Base-by-base conservation (phyloP, 2,888 invertebrate species). In the Trichogramma dendrolimi region DNA sequence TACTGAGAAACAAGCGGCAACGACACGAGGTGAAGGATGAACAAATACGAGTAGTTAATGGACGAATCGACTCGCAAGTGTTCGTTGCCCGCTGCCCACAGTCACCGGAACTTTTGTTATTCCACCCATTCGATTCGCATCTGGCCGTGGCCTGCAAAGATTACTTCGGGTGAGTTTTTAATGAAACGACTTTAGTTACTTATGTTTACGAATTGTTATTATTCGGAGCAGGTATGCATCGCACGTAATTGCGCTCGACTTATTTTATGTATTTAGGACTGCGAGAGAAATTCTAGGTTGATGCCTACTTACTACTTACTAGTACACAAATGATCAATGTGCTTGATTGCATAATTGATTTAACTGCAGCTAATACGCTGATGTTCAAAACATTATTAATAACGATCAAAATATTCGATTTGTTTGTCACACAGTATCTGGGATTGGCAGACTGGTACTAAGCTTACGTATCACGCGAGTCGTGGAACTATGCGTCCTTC, bases 101-200 rank as follows among this genome's bases (percentile, higher is more conserved):
- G 70, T 85, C 89, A 62, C 92, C 96, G 11, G 84, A 88, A 67
- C 86, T 91, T 43, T 83, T 96, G 47, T 85, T 87, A 70, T 91
- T 96, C 79, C 91, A 96, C 81, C 95, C 96, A 0, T 96, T 91
- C 79, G 94, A 95, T 76, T 88, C 91, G 68, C 91, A 93, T 77
- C 84, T 94, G 63, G 92, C 92, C 44, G 90, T 94, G 55, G 92
- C 94, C 48, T 91, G 90, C 73, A 89, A 88, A 76, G 92, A 94
- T 75, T 88, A 86, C 75, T 90, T 92, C 74, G 88, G 88, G 89
- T 89, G 74, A 71, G 75, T 27, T 2, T 27, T 27, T 27, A 27
- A 27, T 27, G 46, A 8, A n/a, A 3, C 8, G 10, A n/a, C 8
- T 46, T 46, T 46, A 46, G 8, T n/a, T 27, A 27, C 27, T 27